A percentile compares a stretch with the other conserved stretches of the same genome.
These are phyloP conservation scores for Hyposoter dolosus DNA, from an alignment of 2,888 invertebrate species.

Conservation along the genomic window DNA sequence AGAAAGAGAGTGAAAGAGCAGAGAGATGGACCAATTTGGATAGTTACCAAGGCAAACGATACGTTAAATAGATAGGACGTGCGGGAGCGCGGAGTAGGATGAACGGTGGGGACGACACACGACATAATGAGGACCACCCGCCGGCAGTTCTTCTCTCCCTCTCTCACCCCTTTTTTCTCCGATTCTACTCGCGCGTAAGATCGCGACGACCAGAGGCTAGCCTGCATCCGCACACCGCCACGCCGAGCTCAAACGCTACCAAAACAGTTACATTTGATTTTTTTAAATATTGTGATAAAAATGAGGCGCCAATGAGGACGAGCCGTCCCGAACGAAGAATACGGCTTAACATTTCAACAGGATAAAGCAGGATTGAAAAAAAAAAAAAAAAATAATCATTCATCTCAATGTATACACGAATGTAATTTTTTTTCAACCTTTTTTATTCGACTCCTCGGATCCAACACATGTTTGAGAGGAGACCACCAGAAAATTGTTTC, in stretches of 20 bases:
- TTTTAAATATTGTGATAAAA: constrained; percentile 8
- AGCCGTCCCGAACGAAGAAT: too few relatives aligned
- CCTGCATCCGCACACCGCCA: constrained; percentile 43
- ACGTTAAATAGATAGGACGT: constrained; percentile 85
- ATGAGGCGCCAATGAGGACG: too few relatives aligned
- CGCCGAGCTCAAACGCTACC: constrained; percentile 61
- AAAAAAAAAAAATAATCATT: constrained; percentile 45
- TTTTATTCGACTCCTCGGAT: constrained; percentile 15
- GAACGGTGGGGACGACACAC: constrained; percentile 78
- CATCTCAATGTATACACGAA: constrained; percentile 39
- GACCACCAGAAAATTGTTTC: constrained; percentile 48
- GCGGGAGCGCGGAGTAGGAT: constrained; percentile 67
- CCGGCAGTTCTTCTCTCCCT: constrained; percentile 72
- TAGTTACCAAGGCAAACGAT: constrained; percentile 85
- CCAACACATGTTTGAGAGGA: constrained; percentile 35
- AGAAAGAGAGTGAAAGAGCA: constrained; percentile 41
- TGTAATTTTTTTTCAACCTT: constrained; percentile 20
- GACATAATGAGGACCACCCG: constrained; percentile 85
- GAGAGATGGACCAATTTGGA: constrained; percentile 83
- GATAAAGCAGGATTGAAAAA: not conserved
- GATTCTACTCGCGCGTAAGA: constrained; percentile 54
- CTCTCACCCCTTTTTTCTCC: constrained; percentile 22
- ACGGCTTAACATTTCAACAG: constrained; percentile 14
- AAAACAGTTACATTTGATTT: constrained; percentile 27
- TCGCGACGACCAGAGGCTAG: constrained; percentile 55